Evolutionary conservation across 1,140 invertebrate genomes (phyloP).

Genomic region (Cydia pomonella): DNA sequence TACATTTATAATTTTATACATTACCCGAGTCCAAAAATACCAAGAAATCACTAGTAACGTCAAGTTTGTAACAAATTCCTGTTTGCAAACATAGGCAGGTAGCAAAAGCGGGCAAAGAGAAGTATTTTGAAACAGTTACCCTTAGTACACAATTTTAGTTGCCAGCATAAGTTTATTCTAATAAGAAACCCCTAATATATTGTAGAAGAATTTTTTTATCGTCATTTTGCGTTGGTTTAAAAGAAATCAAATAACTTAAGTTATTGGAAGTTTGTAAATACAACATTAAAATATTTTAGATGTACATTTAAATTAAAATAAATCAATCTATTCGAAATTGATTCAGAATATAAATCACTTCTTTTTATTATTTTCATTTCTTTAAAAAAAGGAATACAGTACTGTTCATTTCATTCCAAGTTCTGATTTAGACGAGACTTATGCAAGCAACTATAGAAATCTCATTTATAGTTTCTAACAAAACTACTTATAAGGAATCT

Average conservation of each 20-base stretch:
- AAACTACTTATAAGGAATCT: constrained; percentile 17
- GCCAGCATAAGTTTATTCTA: constrained; percentile 13
- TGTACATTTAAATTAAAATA: neutral
- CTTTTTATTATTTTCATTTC: neutral
- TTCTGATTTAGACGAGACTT: neutral
- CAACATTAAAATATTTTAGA: neutral
- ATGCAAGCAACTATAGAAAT: constrained; percentile 4
- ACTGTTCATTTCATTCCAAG: neutral
- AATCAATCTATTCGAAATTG: neutral
- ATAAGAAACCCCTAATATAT: neutral
- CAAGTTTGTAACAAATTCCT: neutral
- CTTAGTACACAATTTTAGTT: neutral
- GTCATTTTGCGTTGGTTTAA: neutral
- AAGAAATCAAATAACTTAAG: neutral
- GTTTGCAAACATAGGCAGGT: neutral
- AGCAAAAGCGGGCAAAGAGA: neutral
- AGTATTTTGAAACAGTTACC: neutral
- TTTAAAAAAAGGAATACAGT: neutral
- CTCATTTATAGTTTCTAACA: neutral
- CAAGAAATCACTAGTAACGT: constrained; percentile 26
- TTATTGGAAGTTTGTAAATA: neutral
- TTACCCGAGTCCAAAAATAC: constrained; percentile 64
- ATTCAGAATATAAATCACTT: neutral
- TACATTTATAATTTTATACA: constrained; percentile 37
- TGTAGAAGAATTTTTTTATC: neutral